Evolutionary conservation across 2,888 invertebrate genomes (phyloP).

Genomic region (Heteromyza rotundicornis): DNA sequence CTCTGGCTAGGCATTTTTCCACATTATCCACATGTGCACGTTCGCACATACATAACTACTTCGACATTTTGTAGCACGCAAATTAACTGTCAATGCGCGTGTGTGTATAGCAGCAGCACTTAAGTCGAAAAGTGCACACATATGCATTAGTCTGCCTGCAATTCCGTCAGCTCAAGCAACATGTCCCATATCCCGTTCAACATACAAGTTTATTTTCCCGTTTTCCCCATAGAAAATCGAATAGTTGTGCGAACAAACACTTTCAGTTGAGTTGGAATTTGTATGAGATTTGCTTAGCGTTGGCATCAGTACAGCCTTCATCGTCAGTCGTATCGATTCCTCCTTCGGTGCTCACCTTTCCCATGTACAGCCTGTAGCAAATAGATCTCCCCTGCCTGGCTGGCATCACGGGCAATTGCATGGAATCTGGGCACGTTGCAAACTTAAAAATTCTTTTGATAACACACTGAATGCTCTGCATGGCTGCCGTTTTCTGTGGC

Average conservation of each 20-base stretch:
- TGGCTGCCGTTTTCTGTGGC: neutral
- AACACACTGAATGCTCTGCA: neutral
- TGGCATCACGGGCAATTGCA: too few relatives aligned
- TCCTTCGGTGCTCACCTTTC: too few relatives aligned
- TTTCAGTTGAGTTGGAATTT: neutral
- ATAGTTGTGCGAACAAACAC: neutral
- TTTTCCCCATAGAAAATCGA: neutral
- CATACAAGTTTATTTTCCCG: too few relatives aligned
- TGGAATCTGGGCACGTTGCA: neutral
- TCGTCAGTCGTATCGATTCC: too few relatives aligned
- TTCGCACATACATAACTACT: neutral
- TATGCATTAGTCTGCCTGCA: too few relatives aligned
- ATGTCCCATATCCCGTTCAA: too few relatives aligned
- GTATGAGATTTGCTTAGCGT: neutral
- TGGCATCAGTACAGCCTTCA: neutral
- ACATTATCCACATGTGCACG: neutral
- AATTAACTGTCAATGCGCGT: neutral
- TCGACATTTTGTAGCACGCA: neutral
- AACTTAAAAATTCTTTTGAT: conserved; percentile 2
- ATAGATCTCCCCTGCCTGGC: too few relatives aligned
- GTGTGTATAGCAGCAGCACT: neutral
- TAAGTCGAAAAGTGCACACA: neutral
- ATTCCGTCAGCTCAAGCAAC: too few relatives aligned
- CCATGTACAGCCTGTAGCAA: too few relatives aligned
- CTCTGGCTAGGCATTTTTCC: too few relatives aligned